Conservation (phyloP, 2,888 invertebrate genomes). For the Ectobius pallidus region DNA sequence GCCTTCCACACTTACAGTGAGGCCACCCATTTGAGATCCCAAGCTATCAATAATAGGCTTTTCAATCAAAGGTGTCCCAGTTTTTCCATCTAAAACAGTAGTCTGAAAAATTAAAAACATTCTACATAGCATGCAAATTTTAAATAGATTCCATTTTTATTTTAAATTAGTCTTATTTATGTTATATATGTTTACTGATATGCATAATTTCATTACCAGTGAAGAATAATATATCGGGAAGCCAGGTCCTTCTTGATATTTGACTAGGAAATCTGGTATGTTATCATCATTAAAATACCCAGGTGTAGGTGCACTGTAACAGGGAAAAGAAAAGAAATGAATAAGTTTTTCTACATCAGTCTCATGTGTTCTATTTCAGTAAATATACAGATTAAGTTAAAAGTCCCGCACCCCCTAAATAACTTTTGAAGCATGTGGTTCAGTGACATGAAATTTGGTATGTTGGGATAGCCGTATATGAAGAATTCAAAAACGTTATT, state of each 20-base stretch:
- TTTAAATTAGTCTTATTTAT: not conserved
- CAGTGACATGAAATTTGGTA: too few relatives aligned
- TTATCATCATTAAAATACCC: constrained; percentile 80
- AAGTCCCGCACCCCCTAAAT: too few relatives aligned
- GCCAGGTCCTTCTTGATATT: constrained; percentile 71
- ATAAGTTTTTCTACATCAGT: too few relatives aligned
- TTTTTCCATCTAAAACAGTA: constrained; percentile 61
- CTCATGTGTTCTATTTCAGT: too few relatives aligned
- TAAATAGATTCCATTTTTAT: constrained; percentile 31
- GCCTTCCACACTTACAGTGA: constrained; percentile 63
- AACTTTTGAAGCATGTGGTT: too few relatives aligned
- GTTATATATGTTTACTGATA: too few relatives aligned
- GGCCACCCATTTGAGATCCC: constrained; percentile 65
- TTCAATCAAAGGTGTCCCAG: constrained; percentile 63
- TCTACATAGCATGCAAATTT: not conserved
- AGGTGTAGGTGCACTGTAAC: constrained; percentile 71
- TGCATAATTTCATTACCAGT: constrained; percentile 56
- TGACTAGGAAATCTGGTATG: constrained; percentile 78
- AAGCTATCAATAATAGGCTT: constrained; percentile 65
- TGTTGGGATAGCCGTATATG: too few relatives aligned
- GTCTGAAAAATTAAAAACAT: constrained; percentile 43
- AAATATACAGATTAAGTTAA: too few relatives aligned
- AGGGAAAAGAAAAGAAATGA: not conserved
- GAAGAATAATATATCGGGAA: constrained; percentile 78
- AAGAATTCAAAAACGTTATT: too few relatives aligned